Base-by-base conservation (phyloP, 2,113 vertebrate genomes). In the Globicephala melas region DNA sequence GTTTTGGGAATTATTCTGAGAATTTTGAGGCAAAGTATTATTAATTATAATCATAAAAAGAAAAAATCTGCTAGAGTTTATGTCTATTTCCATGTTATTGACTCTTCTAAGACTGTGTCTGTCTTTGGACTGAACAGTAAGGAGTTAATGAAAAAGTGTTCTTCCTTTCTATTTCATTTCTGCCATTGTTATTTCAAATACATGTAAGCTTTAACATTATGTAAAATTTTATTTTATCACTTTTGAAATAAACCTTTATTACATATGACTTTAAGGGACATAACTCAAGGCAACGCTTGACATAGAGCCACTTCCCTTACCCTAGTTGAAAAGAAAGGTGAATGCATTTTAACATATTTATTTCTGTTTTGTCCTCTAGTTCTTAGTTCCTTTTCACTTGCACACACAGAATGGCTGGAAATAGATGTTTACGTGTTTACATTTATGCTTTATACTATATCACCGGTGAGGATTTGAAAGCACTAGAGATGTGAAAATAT, bases 401-500 rank as follows among this genome's bases (percentile, higher is more conserved):
- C 47, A 95, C 91, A 73, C 47, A 86, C 5, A 82, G 70, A 82
- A 71, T 87, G 68, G 1, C 23, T 96, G 33, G 36, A 94, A 94
- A 70, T 58, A 95, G 74, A 53, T 94, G 50, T 89, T 94, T 88
- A 44, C 25, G 47, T 94, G 44, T 89, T 95, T 88, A 44, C 28
- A 44, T 79, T 91, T 94, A 53, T 74, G 12, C 44, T 63, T 18
- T 67, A 14, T 62, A 60, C 0, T 53, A 1, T 80, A 47, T 96
- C 80, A 76, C n/a, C 28, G 1, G 26, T 65, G 94, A 96, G 80
- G 33, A 58, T 76, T 84, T 96, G 83, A 96, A 97, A 92, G 33
- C 58, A 86, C 23, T 74, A 90, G n/a, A 0, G 3, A 77, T 96
- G 92, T 76, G 68, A 96, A 97, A 97, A 97, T 91, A 96, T 70